Percentiles rank a stretch among this genome's conserved stretches.
These are phyloP conservation scores for Plemyria rubiginata DNA, from an alignment of 2,888 invertebrate genomes.

Conservation along the genomic window DNA sequence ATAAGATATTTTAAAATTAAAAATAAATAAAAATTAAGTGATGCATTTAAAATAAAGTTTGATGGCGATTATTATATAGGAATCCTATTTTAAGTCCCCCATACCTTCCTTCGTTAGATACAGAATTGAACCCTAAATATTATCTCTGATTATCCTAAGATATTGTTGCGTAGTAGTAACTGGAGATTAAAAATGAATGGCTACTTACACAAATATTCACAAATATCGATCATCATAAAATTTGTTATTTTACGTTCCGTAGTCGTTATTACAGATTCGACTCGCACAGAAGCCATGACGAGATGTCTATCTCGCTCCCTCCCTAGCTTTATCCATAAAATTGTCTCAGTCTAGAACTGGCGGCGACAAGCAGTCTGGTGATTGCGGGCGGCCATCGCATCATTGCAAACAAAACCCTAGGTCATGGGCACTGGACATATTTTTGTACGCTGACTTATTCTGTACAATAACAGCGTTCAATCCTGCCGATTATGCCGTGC, in stretches of 20 bases:
- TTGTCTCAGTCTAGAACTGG: conserved; percentile 69
- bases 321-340: conserved; percentile 53
- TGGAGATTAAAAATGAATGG: conserved; percentile 3
- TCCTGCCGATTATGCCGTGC: conserved; percentile 51
- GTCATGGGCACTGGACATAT: conserved; percentile 75
- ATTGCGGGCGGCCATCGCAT: conserved; percentile 68
- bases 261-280: conserved; percentile 56
- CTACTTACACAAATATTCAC: conserved; percentile 35
- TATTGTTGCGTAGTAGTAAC: not conserved
- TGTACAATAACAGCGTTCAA: conserved; percentile 50
- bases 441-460: conserved; percentile 59
- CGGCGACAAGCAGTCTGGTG: conserved; percentile 84
- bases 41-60: no score
- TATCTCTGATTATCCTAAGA: no score
- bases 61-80: no score
- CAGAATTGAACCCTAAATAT: no score
- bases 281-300: conserved; percentile 57
- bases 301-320: conserved; percentile 61
- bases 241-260: conserved; percentile 58
- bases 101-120: no score
- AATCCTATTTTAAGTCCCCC: no score
- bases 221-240: conserved; percentile 65
- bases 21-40: no score
- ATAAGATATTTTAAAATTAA: no score
- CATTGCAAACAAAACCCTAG: conserved; percentile 79